Evolutionary conservation across 2,888 invertebrate genomes (phyloP).

Genomic region (Cylindroiulus punctatus): DNA sequence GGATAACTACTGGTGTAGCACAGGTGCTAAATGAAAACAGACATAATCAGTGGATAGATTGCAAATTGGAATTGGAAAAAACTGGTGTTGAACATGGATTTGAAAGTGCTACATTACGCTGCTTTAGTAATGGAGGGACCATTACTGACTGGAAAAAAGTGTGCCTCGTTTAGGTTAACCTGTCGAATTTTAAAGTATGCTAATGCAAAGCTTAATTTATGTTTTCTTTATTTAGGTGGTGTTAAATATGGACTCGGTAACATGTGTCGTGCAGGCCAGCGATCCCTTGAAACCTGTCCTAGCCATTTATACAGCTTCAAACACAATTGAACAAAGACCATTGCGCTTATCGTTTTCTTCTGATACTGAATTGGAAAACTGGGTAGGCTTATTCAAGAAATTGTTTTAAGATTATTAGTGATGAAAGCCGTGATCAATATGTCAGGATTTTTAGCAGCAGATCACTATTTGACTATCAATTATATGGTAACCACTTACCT

Average conservation of each 20-base stretch:
- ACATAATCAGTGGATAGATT: constrained; percentile 72
- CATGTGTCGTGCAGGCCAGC: constrained; percentile 79
- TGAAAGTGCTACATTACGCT: constrained; percentile 73
- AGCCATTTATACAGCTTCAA: constrained; percentile 77
- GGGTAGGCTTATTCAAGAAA: constrained; percentile 70
- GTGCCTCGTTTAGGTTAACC: neutral
- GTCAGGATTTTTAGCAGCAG: neutral
- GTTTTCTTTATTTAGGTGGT: constrained; percentile 68
- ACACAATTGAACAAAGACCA: constrained; percentile 69
- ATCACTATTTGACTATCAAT: no score
- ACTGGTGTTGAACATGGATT: constrained; percentile 53
- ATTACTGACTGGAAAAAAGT: constrained; percentile 50
- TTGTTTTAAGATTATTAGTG: neutral
- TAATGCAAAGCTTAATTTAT: constrained; percentile 55
- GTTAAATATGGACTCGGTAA: constrained; percentile 80
- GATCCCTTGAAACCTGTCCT: constrained; percentile 83
- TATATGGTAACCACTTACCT: no score
- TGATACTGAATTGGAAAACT: constrained; percentile 88
- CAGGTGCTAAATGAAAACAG: constrained; percentile 60
- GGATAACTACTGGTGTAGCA: constrained; percentile 80
- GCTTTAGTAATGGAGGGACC: constrained; percentile 28
- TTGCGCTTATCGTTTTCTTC: constrained; percentile 81
- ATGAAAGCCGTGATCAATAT: no score
- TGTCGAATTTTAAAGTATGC: neutral
- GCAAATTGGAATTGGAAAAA: constrained; percentile 65